Base-by-base conservation (phyloP, 2,888 invertebrate genomes). In the Biston betularia region DNA sequence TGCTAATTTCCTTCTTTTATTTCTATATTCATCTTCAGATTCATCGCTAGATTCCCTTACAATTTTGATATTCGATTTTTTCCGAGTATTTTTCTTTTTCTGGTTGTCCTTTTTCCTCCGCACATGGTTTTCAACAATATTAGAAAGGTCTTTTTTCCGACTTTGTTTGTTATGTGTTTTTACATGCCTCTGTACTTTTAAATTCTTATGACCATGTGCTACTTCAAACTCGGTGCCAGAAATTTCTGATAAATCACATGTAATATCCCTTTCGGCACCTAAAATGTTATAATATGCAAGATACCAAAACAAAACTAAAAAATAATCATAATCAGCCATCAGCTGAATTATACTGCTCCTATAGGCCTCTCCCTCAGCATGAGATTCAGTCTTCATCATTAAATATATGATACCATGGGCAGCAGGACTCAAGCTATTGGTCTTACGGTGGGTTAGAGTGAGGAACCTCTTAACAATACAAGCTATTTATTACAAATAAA, bases 1-100 rank as follows among this genome's bases (percentile, higher is more conserved):
- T 70, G 94, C 94, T 69, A 95, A 80, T 81, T 94, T 94, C 71
- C 89, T 85, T 74, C 93, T 82, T 80, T 90, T 92, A 75, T 88
- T 89, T 78, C 83, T 87, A 62, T 90, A 90, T 78, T 93, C 92
- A 82, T 89, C 90, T 72, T 90, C 92, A 54, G 92, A 90, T 71
- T 91, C 90, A 61, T 91, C 93, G 81, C 92, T 93, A 38, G 88
- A 83, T 70, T 89, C 89, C 75, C 79, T 83, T 12, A 86, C 65
- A 59, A 82, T 69, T 76, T 84, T 84, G 7, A 79, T 59, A 60
- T 72, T 74, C 56, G 79, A 24, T 77, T 84, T 90, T 76, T 85
- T 89, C 7, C 77, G 68, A 34, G 79, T 76, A 65, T 53, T 78
- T 81, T 87, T 88, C 73, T 83, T 84, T 74, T 74, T 87, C 15